Percentiles rank a stretch among this genome's conserved stretches.
Conservation (phyloP, 2,113 vertebrate genomes). For the Salvator merianae region DNA sequence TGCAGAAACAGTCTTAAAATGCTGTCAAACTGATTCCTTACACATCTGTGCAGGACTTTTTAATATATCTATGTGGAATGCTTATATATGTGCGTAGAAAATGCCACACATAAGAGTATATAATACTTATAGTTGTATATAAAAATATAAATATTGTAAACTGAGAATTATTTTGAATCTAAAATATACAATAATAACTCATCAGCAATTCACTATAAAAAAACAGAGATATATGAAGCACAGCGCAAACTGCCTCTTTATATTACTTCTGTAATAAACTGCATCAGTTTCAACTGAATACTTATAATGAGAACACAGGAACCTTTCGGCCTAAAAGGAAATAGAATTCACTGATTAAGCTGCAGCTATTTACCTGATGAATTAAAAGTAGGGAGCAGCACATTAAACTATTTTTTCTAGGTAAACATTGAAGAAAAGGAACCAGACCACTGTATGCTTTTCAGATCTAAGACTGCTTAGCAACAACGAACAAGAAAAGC, state of each 20-base stretch:
- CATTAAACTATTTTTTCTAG: slow-evolving; percentile 46
- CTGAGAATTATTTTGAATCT: background rate
- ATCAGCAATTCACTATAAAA: background rate
- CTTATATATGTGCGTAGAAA: too few species aligned
- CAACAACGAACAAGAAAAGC: background rate
- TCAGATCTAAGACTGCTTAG: slow-evolving; percentile 20
- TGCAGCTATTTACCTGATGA: slow-evolving; percentile 40
- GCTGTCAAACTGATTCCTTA: too few species aligned
- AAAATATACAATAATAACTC: background rate
- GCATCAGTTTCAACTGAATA: background rate
- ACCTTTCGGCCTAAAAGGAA: slow-evolving; percentile 28
- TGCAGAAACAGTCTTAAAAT: too few species aligned
- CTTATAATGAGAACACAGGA: slow-evolving; percentile 43
- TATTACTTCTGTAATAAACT: rapidly evolving
- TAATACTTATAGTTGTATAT: too few species aligned
- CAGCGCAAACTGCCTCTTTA: background rate
- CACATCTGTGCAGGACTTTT: too few species aligned
- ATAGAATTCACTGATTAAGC: background rate
- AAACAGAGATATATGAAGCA: background rate
- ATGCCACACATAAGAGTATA: too few species aligned
- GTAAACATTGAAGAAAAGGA: slow-evolving; percentile 41
- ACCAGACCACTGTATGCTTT: rapidly evolving
- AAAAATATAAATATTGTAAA: background rate
- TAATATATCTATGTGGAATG: too few species aligned
- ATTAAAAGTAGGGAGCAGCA: slow-evolving; percentile 41